phyloP scores from a whole-genome alignment of 1,140 invertebrate genomes.

The Drosophila sucinea region DNA sequence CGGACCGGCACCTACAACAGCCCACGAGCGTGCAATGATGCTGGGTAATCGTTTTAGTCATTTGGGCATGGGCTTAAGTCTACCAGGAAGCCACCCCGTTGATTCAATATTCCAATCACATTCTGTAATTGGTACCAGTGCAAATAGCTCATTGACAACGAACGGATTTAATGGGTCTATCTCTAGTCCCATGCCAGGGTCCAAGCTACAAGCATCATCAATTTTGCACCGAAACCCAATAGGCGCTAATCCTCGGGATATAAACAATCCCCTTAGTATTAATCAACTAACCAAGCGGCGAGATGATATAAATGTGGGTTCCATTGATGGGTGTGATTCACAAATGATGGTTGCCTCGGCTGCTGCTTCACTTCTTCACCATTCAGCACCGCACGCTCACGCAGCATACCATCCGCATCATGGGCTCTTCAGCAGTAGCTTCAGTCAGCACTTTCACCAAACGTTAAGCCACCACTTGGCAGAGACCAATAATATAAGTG shows the following conservation, averaged over 20 bases:
- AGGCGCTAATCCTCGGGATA: constrained; percentile 94
- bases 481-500: constrained; percentile 13
- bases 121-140: constrained; percentile 25
- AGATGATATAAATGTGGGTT: constrained; percentile 46
- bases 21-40: constrained; percentile 60
- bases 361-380: constrained; percentile 31
- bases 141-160: constrained; percentile 34
- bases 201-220: constrained; percentile 22
- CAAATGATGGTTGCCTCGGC: constrained; percentile 17
- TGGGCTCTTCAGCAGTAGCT: constrained; percentile 50
- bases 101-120: constrained; percentile 47
- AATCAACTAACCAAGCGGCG: constrained; percentile 89
- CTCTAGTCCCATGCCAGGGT: constrained; percentile 14
- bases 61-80: constrained; percentile 66
- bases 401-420: constrained; percentile 41
- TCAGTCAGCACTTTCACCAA: constrained; percentile 73
- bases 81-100: constrained; percentile 27
- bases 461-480: constrained; percentile 60
- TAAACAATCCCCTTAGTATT: constrained; percentile 95
- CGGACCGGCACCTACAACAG: constrained; percentile 16
- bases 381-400: constrained; percentile 24
- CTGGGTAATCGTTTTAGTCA: constrained; percentile 78
- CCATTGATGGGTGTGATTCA: constrained; percentile 18
- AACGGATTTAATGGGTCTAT: constrained; percentile 40
- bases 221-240: constrained; percentile 87